Evolutionary conservation across 1,140 invertebrate species (phyloP).

Genomic region (Listronotus oregonensis): DNA sequence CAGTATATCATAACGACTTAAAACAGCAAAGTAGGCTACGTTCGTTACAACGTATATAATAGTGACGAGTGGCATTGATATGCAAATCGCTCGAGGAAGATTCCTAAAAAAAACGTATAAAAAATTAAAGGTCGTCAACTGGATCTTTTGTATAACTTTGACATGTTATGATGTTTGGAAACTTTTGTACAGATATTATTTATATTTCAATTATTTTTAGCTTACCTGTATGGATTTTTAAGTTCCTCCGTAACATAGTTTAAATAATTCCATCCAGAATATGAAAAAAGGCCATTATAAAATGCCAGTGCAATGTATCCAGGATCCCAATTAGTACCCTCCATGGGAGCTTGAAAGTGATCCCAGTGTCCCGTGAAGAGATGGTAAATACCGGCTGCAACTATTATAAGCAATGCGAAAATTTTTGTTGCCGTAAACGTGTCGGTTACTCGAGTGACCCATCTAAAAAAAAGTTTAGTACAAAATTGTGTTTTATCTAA

Average conservation of each 20-base stretch:
- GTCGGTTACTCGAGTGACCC: conserved; percentile 84
- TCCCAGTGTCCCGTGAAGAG: conserved; percentile 67
- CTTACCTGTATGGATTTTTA: conserved; percentile 87
- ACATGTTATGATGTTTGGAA: background rate
- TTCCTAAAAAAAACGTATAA: conserved; percentile 73
- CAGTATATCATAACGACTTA: conserved; percentile 77
- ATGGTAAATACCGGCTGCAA: conserved; percentile 79
- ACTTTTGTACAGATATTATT: background rate
- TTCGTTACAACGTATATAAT: conserved; percentile 89
- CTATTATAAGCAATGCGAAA: conserved; percentile 86
- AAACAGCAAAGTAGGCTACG: conserved; percentile 87
- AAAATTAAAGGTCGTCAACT: too few relatives aligned
- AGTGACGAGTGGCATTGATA: conserved; percentile 90
- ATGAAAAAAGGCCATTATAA: conserved; percentile 97
- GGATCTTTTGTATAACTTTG: too few relatives aligned
- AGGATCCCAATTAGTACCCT: conserved; percentile 73
- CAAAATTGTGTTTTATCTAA: too few relatives aligned
- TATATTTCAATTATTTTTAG: conserved; percentile 2
- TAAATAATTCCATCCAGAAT: conserved; percentile 92
- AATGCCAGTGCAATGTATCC: conserved; percentile 88
- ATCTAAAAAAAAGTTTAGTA: conserved; percentile 9
- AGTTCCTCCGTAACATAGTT: conserved; percentile 94
- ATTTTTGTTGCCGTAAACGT: conserved; percentile 93
- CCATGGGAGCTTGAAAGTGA: conserved; percentile 80
- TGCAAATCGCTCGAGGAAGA: conserved; percentile 86